Evolutionary conservation across 2,888 invertebrate genomes (phyloP), one percentile per base, ranked within the genome.

Genomic region (Apoderus coryli): DNA sequence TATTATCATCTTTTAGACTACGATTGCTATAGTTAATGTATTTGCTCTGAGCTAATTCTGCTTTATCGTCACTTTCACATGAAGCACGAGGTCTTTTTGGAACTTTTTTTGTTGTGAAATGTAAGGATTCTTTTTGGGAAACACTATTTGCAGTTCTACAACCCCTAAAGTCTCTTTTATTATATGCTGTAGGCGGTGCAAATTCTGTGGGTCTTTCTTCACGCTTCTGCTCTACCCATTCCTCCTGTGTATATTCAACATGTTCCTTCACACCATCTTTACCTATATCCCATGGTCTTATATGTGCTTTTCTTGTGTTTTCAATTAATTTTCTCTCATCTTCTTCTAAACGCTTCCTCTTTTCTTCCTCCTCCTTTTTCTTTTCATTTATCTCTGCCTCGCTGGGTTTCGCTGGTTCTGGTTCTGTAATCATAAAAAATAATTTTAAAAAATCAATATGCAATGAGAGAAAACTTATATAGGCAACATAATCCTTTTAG

Each of bases 191-290:
- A 3, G 67, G 65, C 3, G 89, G 89, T 2, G 82, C 88, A 59
- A 90, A 90, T 53, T 88, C 85, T 1, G 64, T 49, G 13, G 64
- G 60, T 39, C 89, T 65, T 48, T 80, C 76, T 30, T 61, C 60
- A 39, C 90, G 65, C 51, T 81, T 72, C 46, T 77, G 74, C 38
- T 76, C 67, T 4, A 79, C 66, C 69, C 80, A 82, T 55, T 80
- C 78, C 49, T 77, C 75, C 60, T 82, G 81, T 0, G 71, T 64
- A 64, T 78, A 71, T 49, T 72, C 70, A 14, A 52, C 49, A 40
- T 50, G 52, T 44, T 67, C 62, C 31, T 63, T 49, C 6, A 69
- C 56, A 1, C 70, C 72, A 16, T 70, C 67, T 53, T 79, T 79
- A 2, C 77, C 78, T 13, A 72, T 53, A 51, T 79, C 79, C 79